Conservation (phyloP, 2,113 vertebrate genomes). For the Dasyornis broadbenti region DNA sequence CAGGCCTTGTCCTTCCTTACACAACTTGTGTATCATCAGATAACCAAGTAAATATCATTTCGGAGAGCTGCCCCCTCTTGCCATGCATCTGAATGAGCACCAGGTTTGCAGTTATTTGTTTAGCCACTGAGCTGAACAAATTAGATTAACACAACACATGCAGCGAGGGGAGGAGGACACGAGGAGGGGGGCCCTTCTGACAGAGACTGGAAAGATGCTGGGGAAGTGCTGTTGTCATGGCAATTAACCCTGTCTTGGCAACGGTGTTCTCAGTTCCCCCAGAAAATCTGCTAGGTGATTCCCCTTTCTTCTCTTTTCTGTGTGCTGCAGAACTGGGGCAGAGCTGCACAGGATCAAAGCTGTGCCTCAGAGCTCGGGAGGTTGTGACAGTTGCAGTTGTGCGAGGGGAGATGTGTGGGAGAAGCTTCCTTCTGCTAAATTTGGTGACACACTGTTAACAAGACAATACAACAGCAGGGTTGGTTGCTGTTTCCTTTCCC, state of each 20-base stretch:
- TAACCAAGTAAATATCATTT: conserved; percentile 51
- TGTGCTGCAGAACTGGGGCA: background rate
- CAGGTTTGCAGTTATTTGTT: conserved; percentile 62
- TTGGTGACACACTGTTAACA: conserved; percentile 41
- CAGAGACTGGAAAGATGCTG: conserved; percentile 1
- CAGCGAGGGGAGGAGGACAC: conserved; percentile 25
- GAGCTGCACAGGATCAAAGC: conserved; percentile 8
- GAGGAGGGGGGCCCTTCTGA: background rate
- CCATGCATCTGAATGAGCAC: conserved; percentile 49
- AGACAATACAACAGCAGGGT: conserved; percentile 46
- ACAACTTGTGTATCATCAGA: background rate
- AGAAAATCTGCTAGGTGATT: conserved; percentile 22
- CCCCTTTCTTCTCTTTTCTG: background rate
- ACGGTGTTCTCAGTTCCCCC: background rate
- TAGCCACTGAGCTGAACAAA: conserved; percentile 66
- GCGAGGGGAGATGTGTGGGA: background rate
- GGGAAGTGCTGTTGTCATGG: conserved; percentile 26
- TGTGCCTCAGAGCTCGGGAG: background rate
- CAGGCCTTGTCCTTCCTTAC: background rate
- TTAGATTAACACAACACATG: conserved; percentile 66
- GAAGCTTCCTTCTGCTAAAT: conserved; percentile 39
- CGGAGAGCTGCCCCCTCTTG: background rate
- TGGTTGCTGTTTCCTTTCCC: conserved; percentile 22
- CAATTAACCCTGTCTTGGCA: conserved; percentile 52
- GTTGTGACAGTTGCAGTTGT: conserved; percentile 10